Conservation (phyloP, 2,113 vertebrate species). For the Argyrosomus japonicus region DNA sequence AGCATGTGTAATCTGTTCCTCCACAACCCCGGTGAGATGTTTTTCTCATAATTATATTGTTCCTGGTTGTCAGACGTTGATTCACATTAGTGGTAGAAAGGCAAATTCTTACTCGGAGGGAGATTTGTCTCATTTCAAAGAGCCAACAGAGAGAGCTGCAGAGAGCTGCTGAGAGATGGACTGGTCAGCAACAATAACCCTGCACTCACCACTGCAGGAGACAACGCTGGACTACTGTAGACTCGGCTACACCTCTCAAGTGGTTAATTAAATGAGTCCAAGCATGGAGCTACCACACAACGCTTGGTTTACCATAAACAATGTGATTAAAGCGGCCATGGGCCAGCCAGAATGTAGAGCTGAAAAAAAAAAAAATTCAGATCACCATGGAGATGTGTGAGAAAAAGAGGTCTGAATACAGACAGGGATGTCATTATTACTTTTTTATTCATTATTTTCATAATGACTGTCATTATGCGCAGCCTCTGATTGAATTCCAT, state of each 20-base stretch:
- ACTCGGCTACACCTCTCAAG: slow-evolving; percentile 90
- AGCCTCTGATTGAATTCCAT: slow-evolving; percentile 96
- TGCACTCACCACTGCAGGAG: slow-evolving; percentile 63
- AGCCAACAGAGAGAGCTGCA: slow-evolving; percentile 30
- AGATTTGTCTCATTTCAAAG: slow-evolving; percentile 57
- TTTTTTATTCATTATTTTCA: slow-evolving; percentile 85
- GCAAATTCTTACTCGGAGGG: slow-evolving; percentile 27
- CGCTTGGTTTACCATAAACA: slow-evolving; percentile 85
- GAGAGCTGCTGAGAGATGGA: slow-evolving; percentile 57
- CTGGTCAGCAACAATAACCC: slow-evolving; percentile 68
- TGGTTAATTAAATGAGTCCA: slow-evolving; percentile 96
- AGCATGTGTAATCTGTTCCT: slow-evolving; percentile 63
- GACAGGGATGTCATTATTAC: slow-evolving; percentile 93
- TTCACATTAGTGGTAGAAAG: slow-evolving; percentile 47
- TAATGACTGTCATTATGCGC: slow-evolving; percentile 98
- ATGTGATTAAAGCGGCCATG: slow-evolving; percentile 73
- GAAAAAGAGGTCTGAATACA: slow-evolving; percentile 91
- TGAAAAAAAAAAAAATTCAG: slow-evolving; percentile 43
- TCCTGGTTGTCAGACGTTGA: slow-evolving; percentile 44
- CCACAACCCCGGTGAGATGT: slow-evolving; percentile 50
- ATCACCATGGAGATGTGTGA: slow-evolving; percentile 83
- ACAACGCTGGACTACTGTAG: slow-evolving; percentile 37
- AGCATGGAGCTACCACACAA: slow-evolving; percentile 90
- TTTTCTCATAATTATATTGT: slow-evolving; percentile 59
- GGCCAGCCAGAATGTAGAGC: slow-evolving; percentile 61